A percentile compares a stretch with the other conserved stretches of the same genome.
These are phyloP conservation scores for Drosophila nannoptera DNA, from an alignment of 1,140 invertebrate genomes.

Conservation along the genomic window DNA sequence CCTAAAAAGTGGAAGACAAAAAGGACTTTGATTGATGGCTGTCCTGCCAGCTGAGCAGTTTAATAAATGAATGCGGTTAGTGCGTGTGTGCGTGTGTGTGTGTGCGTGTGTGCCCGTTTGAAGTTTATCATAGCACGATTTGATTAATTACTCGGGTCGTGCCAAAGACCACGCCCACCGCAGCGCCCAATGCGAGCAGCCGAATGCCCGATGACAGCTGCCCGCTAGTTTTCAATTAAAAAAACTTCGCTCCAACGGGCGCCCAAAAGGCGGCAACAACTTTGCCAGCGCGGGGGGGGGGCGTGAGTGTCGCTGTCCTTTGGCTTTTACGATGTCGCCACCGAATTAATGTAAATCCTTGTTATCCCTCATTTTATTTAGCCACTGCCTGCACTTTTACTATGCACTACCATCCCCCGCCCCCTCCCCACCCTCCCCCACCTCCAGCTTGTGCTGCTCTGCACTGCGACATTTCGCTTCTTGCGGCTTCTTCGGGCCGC, in stretches of 20 bases:
- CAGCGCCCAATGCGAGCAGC: neutral
- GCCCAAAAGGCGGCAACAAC: conserved; percentile 18
- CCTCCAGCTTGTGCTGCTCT: conserved; percentile 7
- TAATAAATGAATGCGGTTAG: conserved; percentile 50
- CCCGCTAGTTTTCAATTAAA: conserved; percentile 51
- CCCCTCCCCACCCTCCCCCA: neutral
- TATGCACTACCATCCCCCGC: conserved; percentile 23
- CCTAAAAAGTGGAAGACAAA: neutral
- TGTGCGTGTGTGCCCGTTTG: conserved; percentile 15
- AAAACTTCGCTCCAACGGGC: conserved; percentile 32
- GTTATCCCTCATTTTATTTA: conserved; percentile 55
- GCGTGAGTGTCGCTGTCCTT: conserved; percentile 7
- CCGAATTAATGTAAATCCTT: conserved; percentile 55
- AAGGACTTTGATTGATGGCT: conserved; percentile 49
- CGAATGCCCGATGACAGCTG: conserved; percentile 25
- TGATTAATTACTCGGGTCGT: conserved; percentile 43
- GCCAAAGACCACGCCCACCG: conserved; percentile 12
- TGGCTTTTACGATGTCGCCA: conserved; percentile 40
- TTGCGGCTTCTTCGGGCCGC: conserved; percentile 33
- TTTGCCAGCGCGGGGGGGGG: conserved; percentile 16
- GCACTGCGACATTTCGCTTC: conserved; percentile 44
- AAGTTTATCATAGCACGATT: conserved; percentile 45
- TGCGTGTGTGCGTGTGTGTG: conserved; percentile 1
- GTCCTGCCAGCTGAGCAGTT: conserved; percentile 44
- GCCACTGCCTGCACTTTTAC: conserved; percentile 45